These are phyloP conservation scores for Ruditapes philippinarum DNA, from an alignment of 1,140 invertebrate species.

Conservation along the genomic window DNA sequence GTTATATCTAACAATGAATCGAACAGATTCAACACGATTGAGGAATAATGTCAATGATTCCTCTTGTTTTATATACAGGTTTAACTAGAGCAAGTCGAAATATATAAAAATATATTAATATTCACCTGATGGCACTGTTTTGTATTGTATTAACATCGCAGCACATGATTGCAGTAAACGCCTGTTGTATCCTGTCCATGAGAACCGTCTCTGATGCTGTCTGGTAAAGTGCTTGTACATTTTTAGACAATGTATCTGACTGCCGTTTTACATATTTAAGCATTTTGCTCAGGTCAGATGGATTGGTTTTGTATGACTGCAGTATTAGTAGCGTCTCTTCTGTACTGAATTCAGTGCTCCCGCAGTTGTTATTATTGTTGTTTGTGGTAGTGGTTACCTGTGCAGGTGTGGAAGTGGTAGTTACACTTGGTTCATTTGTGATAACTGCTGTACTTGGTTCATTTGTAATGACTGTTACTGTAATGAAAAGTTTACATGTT, in stretches of 20 bases:
- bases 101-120: not conserved
- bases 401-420: too few relatives aligned
- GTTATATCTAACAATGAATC: too few relatives aligned
- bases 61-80: too few relatives aligned
- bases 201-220: not conserved
- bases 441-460: too few relatives aligned
- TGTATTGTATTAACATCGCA: not conserved
- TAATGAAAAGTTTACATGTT: too few relatives aligned
- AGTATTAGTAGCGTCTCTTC: not conserved
- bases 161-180: not conserved
- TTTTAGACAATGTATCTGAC: not conserved
- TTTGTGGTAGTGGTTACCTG: too few relatives aligned
- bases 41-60: too few relatives aligned
- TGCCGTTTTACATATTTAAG: not conserved
- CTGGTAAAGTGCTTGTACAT: not conserved
- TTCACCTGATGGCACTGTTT: not conserved
- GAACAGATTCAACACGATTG: too few relatives aligned
- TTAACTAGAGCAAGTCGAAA: too few relatives aligned
- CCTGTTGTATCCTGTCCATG: not conserved
- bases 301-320: not conserved
- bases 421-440: too few relatives aligned
- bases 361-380: too few relatives aligned
- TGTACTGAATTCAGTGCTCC: not conserved
- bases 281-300: not conserved
- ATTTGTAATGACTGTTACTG: too few relatives aligned